A percentile compares a stretch with the other conserved stretches of the same genome.
Evolutionary conservation across 2,888 invertebrate species (phyloP).

Genomic region (Ernsta delagoae): DNA sequence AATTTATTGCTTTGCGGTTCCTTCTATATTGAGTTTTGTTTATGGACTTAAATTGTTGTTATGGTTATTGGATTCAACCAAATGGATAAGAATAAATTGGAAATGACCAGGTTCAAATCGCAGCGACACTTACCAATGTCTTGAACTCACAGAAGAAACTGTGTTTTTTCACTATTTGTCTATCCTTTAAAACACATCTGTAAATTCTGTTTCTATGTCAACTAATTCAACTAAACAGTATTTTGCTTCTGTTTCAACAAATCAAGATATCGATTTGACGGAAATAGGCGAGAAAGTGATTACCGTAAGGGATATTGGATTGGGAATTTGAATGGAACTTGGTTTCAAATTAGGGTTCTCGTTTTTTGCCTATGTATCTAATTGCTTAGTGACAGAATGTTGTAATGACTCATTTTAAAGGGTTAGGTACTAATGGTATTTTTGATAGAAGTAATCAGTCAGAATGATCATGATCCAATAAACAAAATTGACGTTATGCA

Average conservation of each 20-base stretch:
- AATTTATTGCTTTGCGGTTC: background rate
- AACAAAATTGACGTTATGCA: too few species aligned
- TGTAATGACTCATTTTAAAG: background rate
- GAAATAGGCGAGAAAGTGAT: background rate
- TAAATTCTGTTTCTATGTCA: too few species aligned
- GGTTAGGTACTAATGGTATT: background rate
- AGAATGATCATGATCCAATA: too few species aligned
- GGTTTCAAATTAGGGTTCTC: background rate
- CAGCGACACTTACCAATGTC: too few species aligned
- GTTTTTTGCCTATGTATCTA: background rate
- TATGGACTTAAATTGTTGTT: background rate
- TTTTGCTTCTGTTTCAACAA: background rate
- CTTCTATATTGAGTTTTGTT: background rate
- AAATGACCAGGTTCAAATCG: too few species aligned
- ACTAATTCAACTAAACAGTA: background rate
- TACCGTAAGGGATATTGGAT: constrained; percentile 5
- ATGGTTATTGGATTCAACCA: too few species aligned
- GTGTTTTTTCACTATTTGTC: too few species aligned
- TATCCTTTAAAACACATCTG: too few species aligned
- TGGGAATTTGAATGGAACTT: background rate
- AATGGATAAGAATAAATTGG: too few species aligned
- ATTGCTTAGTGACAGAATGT: background rate
- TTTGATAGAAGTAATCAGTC: background rate
- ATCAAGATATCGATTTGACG: background rate
- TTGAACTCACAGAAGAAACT: too few species aligned